phyloP scores from a whole-genome alignment of 2,797 vertebrate species.

The Meda fulgida region DNA sequence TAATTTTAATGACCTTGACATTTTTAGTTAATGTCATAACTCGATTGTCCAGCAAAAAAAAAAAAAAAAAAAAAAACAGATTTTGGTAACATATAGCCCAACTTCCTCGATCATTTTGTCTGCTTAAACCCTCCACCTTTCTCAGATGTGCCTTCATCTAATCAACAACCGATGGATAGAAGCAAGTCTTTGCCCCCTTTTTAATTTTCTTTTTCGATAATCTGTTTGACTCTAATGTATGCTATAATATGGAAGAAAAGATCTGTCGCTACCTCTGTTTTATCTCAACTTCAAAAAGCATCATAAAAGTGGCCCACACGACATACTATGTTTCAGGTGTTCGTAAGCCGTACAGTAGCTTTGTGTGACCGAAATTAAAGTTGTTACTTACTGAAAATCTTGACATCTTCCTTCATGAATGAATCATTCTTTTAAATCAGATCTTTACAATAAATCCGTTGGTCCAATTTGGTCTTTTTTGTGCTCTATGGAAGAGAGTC shows the following conservation, averaged over 20 bases:
- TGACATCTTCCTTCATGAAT: background rate
- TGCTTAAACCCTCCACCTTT: background rate
- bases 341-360: background rate
- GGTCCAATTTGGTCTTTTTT: background rate
- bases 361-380: background rate
- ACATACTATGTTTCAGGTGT: background rate
- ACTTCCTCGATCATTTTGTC: background rate
- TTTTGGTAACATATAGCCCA: background rate
- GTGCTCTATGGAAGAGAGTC: background rate
- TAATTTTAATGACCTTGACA: background rate
- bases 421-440: background rate
- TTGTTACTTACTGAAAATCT: background rate
- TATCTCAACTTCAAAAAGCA: background rate
- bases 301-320: background rate
- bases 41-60: too few species aligned
- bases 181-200: background rate
- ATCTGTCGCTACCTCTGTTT: background rate
- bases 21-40: background rate
- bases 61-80: too few species aligned
- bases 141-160: background rate
- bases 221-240: background rate
- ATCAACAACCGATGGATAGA: background rate
- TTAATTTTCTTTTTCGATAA: background rate
- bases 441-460: background rate
- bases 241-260: background rate